Conservation (phyloP, 2,113 vertebrate species). For the Numida meleagris region DNA sequence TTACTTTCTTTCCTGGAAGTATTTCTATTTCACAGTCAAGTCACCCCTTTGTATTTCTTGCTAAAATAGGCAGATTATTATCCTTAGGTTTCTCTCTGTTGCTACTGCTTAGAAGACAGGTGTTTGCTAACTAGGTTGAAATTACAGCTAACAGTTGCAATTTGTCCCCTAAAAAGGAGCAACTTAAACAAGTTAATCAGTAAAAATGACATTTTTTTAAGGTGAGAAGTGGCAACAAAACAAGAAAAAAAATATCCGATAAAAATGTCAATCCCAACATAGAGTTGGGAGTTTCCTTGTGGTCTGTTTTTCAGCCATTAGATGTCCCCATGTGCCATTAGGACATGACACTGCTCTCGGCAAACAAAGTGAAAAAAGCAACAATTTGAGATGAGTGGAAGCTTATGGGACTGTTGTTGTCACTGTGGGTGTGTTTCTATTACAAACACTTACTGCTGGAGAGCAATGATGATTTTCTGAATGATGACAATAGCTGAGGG, state of each 20-base stretch:
- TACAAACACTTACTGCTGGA: background rate
- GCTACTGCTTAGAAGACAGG: background rate
- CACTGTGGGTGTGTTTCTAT: background rate
- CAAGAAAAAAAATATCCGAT: background rate
- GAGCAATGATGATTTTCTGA: background rate
- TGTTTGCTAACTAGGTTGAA: background rate
- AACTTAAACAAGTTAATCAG: background rate
- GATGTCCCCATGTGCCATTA: background rate
- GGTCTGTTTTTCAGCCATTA: background rate
- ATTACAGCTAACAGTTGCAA: background rate
- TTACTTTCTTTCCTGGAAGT: background rate
- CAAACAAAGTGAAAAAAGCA: background rate
- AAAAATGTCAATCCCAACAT: background rate
- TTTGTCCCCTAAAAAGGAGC: background rate
- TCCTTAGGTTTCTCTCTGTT: background rate
- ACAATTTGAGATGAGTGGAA: background rate
- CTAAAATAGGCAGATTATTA: background rate
- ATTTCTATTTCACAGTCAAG: background rate
- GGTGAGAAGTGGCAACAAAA: background rate
- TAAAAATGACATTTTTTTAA: background rate
- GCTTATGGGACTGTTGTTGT: background rate
- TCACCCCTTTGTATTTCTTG: background rate
- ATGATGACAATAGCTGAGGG: background rate
- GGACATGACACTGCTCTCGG: accelerated
- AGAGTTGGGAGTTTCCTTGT: background rate